Conservation (phyloP, 2,888 invertebrate genomes). For the Teleogryllus oceanicus region DNA sequence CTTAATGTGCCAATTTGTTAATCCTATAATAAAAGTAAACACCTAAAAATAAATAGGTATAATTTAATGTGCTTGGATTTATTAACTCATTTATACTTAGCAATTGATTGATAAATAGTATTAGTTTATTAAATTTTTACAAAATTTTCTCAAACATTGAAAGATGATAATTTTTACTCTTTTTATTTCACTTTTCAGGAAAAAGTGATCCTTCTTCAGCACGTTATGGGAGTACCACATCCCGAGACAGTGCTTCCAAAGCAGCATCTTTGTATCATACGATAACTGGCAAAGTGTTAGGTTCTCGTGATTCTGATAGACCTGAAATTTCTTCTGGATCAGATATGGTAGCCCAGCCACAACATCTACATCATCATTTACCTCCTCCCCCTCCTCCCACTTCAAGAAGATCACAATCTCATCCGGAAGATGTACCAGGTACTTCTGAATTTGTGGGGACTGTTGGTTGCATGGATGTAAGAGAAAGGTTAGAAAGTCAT, state of each 20-base stretch:
- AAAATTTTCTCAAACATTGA: too few species aligned
- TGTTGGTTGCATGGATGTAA: slow-evolving; percentile 33
- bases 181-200: slow-evolving; percentile 22
- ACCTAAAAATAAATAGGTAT: too few species aligned
- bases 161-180: too few species aligned
- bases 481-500: slow-evolving; percentile 46
- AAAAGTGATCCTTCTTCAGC: slow-evolving; percentile 27
- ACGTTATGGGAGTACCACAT: slow-evolving; percentile 26
- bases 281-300: slow-evolving; percentile 40
- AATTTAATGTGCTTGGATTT: too few species aligned
- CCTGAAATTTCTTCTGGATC: slow-evolving; percentile 26
- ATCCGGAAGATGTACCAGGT: slow-evolving; percentile 28
- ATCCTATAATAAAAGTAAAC: too few species aligned
- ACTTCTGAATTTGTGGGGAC: slow-evolving; percentile 28
- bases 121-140: too few species aligned
- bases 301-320: slow-evolving; percentile 35
- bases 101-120: too few species aligned
- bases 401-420: slow-evolving; percentile 29
- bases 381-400: slow-evolving; percentile 35
- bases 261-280: slow-evolving; percentile 41
- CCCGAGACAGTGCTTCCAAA: slow-evolving; percentile 36
- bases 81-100: too few species aligned
- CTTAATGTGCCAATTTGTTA: too few species aligned
- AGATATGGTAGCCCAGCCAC: slow-evolving; percentile 23
- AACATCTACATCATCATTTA: slow-evolving; percentile 29